phyloP scores from a whole-genome alignment of 2,113 vertebrate genomes.

The Actenoides hombroni region DNA sequence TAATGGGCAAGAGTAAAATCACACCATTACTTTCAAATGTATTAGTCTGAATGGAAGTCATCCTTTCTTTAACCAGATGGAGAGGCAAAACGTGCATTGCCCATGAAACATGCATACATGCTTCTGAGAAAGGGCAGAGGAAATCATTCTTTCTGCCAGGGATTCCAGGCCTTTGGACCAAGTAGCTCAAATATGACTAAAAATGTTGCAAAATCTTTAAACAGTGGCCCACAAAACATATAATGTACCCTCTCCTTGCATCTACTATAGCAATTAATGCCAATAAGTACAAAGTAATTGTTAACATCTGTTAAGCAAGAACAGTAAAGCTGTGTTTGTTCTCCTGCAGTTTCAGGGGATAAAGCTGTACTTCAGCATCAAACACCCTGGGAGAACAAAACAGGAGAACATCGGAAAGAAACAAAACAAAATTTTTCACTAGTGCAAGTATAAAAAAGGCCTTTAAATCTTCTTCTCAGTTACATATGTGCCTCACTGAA shows the following conservation, averaged over 20 bases:
- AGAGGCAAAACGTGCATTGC: neutral
- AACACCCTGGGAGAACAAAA: neutral
- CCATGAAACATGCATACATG: neutral
- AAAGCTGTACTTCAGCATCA: neutral
- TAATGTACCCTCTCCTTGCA: neutral
- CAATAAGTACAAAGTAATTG: constrained; percentile 20
- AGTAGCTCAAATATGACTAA: neutral
- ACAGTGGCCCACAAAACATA: neutral
- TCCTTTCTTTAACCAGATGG: neutral
- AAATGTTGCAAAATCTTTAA: constrained; percentile 42
- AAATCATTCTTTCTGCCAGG: neutral
- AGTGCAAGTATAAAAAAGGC: neutral
- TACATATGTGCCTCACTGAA: neutral
- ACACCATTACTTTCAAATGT: neutral
- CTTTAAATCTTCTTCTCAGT: neutral
- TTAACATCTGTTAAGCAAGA: constrained; percentile 22
- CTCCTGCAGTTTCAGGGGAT: neutral
- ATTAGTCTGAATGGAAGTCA: neutral
- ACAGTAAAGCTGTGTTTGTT: neutral
- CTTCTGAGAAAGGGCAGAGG: neutral
- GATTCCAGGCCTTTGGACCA: constrained; percentile 17
- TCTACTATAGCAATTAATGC: constrained; percentile 7
- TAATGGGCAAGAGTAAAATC: neutral
- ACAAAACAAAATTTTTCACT: neutral
- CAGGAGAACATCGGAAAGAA: neutral